Conservation (phyloP, 2,888 invertebrate genomes). For the Ephialtes manifestator region DNA sequence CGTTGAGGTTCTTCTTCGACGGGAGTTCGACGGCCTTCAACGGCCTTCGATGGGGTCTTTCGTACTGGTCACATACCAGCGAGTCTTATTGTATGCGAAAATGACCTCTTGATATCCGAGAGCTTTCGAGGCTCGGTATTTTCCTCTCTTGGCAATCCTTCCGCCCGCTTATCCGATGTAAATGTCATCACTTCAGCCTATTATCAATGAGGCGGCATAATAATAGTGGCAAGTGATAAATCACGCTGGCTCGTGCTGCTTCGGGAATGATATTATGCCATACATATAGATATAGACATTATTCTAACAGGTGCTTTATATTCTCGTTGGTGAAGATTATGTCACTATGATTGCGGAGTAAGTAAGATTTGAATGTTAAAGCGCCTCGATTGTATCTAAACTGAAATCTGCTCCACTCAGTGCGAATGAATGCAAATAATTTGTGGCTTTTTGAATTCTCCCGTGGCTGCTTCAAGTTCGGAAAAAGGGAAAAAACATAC, state of each 20-base stretch:
- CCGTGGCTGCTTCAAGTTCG: no score
- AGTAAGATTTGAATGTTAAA: not conserved
- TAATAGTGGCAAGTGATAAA: not conserved
- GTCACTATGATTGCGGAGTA: not conserved
- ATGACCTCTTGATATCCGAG: constrained; percentile 40
- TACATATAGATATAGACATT: not conserved
- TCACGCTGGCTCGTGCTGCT: not conserved
- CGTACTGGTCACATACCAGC: not conserved
- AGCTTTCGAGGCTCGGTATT: constrained; percentile 1
- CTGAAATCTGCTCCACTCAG: not conserved
- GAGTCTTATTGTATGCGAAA: constrained; percentile 39
- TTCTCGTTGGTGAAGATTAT: not conserved
- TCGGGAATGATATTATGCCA: not conserved
- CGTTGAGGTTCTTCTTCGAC: constrained; percentile 1
- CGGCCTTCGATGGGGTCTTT: not conserved
- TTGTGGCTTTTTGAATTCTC: not conserved
- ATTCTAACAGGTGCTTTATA: not conserved
- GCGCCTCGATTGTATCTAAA: not conserved
- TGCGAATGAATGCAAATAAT: not conserved
- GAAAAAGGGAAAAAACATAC: no score
- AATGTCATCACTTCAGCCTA: not conserved
- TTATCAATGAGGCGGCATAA: not conserved
- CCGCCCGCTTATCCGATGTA: constrained; percentile 15
- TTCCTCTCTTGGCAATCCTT: constrained; percentile 5
- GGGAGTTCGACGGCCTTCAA: not conserved